phyloP scores from a whole-genome alignment of 1,140 invertebrate genomes.

The Chrysoperla carnea region DNA sequence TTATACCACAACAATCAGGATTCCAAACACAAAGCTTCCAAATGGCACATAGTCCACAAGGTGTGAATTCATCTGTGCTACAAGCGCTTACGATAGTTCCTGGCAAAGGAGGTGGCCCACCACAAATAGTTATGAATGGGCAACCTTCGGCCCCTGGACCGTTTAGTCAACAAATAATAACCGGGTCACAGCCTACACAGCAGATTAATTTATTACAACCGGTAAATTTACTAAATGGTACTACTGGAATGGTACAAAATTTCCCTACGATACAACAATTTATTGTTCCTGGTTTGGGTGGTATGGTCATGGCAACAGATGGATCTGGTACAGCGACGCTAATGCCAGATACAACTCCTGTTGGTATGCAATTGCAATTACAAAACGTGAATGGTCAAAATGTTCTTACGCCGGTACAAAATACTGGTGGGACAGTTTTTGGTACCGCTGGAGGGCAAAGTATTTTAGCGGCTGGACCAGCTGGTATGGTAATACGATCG shows the following conservation, averaged over 20 bases:
- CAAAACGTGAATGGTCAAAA: slow-evolving; percentile 66
- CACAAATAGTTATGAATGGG: slow-evolving; percentile 53
- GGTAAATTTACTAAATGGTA: slow-evolving; percentile 56
- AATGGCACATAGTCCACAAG: slow-evolving; percentile 35
- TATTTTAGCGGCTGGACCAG: slow-evolving; percentile 46
- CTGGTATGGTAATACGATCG: slow-evolving; percentile 60
- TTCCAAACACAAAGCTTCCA: slow-evolving; percentile 46
- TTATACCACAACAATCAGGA: slow-evolving; percentile 26
- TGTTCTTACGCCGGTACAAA: slow-evolving; percentile 54
- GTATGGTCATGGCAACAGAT: slow-evolving; percentile 23
- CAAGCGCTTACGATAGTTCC: slow-evolving; percentile 60
- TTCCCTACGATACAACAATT: slow-evolving; percentile 67
- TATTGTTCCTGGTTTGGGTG: slow-evolving; percentile 56
- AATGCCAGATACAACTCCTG: slow-evolving; percentile 48
- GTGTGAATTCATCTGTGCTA: slow-evolving; percentile 38
- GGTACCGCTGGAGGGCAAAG: slow-evolving; percentile 37
- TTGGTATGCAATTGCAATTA: slow-evolving; percentile 55
- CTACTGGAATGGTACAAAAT: slow-evolving; percentile 52
- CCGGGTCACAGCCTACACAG: slow-evolving; percentile 48
- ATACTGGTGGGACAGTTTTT: slow-evolving; percentile 23
- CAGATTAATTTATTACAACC: slow-evolving; percentile 65
- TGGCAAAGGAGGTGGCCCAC: slow-evolving; percentile 47
- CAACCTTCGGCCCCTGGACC: slow-evolving; percentile 35
- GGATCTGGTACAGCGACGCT: slow-evolving; percentile 44
- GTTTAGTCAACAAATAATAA: slow-evolving; percentile 48